Percentiles rank a stretch among this genome's conserved stretches.
Evolutionary conservation across 2,888 invertebrate genomes (phyloP).

Genomic region (Orgyia antiqua): DNA sequence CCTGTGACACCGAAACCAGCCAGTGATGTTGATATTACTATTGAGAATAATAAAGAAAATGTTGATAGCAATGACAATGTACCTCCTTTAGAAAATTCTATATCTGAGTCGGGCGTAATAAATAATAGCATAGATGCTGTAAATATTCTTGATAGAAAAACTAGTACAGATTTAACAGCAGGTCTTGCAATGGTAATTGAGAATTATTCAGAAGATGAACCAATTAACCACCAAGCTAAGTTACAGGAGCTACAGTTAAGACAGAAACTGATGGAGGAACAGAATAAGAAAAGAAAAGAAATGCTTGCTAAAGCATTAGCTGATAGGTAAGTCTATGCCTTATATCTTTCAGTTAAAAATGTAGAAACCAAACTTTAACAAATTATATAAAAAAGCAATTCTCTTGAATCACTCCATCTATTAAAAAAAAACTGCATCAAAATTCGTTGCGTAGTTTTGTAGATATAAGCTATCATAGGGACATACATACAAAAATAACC

Average conservation of each 20-base stretch:
- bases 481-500: no score
- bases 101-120: constrained; percentile 1
- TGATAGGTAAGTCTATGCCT: constrained; percentile 75
- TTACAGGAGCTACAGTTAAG: constrained; percentile 83
- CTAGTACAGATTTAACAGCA: constrained; percentile 34
- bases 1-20: constrained; percentile 25
- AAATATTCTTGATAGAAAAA: constrained; percentile 11
- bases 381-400: no score
- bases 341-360: neutral
- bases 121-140: constrained; percentile 5
- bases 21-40: constrained; percentile 14
- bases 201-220: constrained; percentile 57
- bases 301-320: constrained; percentile 84
- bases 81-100: constrained; percentile 13
- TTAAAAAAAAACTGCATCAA: no score
- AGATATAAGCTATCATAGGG: no score
- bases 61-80: constrained; percentile 12
- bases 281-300: constrained; percentile 86
- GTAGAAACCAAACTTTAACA: no score
- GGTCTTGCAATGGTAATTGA: constrained; percentile 54
- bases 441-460: no score
- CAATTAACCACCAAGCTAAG: constrained; percentile 68
- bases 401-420: no score
- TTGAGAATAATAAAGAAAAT: constrained; percentile 27
- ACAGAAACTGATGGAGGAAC: constrained; percentile 87